phyloP scores from a whole-genome alignment of 1,140 invertebrate species.

The Drosophila saltans region DNA sequence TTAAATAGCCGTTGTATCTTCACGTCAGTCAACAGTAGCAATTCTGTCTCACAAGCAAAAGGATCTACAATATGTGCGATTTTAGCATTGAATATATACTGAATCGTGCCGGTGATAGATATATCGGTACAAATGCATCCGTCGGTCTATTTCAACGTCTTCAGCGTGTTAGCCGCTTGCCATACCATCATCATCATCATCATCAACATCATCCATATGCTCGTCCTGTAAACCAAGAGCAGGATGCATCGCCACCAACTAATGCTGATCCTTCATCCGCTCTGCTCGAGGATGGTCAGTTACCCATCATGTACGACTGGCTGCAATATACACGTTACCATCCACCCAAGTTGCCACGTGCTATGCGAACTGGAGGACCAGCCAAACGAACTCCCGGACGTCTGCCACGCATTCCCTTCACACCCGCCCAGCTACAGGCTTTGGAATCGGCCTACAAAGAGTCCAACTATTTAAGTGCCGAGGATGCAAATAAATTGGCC shows the following conservation, averaged over 20 bases:
- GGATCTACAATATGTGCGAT: slow-evolving; percentile 74
- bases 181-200: slow-evolving; percentile 40
- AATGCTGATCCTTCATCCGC: background rate
- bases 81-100: slow-evolving; percentile 85
- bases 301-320: slow-evolving; percentile 85
- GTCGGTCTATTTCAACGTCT: slow-evolving; percentile 56
- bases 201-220: slow-evolving; percentile 54
- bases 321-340: slow-evolving; percentile 89
- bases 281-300: slow-evolving; percentile 28
- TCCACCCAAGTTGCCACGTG: slow-evolving; percentile 88
- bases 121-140: slow-evolving; percentile 69
- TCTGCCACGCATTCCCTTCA: slow-evolving; percentile 84
- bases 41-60: slow-evolving; percentile 33
- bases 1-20: slow-evolving; percentile 63
- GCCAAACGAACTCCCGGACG: slow-evolving; percentile 84
- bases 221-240: slow-evolving; percentile 29
- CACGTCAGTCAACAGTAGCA: slow-evolving; percentile 58
- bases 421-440: slow-evolving; percentile 83
- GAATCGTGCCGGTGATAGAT: slow-evolving; percentile 83
- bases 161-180: slow-evolving; percentile 22
- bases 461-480: slow-evolving; percentile 84
- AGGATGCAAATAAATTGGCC: slow-evolving; percentile 84
- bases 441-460: slow-evolving; percentile 84
- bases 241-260: slow-evolving; percentile 18
- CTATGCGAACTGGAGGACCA: slow-evolving; percentile 58